Evolutionary conservation across 2,797 vertebrate species (phyloP).

Genomic region (Tokudaia tokunoshimensis): DNA sequence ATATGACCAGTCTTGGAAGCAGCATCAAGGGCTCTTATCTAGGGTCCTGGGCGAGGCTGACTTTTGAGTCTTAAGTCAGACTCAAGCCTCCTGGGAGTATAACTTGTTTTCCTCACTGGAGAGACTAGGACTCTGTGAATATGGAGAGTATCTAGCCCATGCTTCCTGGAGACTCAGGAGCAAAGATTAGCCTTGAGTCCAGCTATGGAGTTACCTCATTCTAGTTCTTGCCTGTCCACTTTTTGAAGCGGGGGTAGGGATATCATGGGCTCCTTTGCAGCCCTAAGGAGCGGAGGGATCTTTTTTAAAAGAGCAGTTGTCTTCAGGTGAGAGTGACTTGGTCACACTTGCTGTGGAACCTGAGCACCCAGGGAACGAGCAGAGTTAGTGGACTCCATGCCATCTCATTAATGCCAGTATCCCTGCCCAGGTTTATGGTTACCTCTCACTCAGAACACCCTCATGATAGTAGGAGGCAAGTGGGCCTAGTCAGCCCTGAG

Average conservation of each 20-base stretch:
- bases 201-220: not conserved
- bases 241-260: not conserved
- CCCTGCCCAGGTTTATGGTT: not conserved
- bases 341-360: not conserved
- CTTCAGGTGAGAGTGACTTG: not conserved
- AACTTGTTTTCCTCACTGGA: not conserved
- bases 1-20: not conserved
- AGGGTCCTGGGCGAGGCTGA: not conserved
- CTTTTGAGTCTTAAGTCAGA: not conserved
- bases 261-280: not conserved
- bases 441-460: not conserved
- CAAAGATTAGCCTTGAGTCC: not conserved
- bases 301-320: not conserved
- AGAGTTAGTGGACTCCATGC: not conserved
- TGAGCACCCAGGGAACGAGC: not conserved
- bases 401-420: not conserved
- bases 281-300: not conserved
- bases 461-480: not conserved
- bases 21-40: not conserved
- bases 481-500: no score
- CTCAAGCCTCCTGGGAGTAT: not conserved
- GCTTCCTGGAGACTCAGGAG: not conserved
- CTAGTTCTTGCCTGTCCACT: not conserved
- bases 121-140: not conserved
- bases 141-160: not conserved